These are phyloP conservation scores for Henricia sp. DNA, from an alignment of 53 echinoderm and acorn worm species.

Conservation along the genomic window DNA sequence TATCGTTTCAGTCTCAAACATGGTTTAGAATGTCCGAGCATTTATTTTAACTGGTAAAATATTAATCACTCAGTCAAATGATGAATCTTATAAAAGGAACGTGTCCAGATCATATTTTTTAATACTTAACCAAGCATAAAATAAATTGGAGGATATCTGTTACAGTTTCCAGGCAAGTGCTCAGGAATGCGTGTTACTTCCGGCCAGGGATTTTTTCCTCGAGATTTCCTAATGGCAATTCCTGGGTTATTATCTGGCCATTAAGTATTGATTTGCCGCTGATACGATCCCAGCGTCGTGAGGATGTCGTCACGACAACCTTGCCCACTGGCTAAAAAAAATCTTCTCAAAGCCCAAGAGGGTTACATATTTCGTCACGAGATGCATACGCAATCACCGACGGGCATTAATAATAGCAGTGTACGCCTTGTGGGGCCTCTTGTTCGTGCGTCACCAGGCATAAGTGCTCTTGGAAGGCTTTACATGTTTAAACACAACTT, in stretches of 20 bases:
- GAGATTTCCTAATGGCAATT: slow-evolving; percentile 14
- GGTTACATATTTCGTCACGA: neutral
- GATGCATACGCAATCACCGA: neutral
- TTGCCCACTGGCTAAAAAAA: neutral
- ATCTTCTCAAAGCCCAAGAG: neutral
- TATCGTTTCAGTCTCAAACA: too few species aligned
- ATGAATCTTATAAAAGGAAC: too few species aligned
- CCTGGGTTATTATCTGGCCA: neutral
- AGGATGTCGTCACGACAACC: slow-evolving; percentile 10
- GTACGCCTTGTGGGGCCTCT: neutral
- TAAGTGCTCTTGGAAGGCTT: neutral
- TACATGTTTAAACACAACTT: neutral
- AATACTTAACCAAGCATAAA: neutral
- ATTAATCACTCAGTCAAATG: too few species aligned
- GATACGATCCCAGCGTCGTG: neutral
- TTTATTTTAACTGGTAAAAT: too few species aligned
- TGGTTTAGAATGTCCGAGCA: too few species aligned
- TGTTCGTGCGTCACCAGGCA: slow-evolving; percentile 4
- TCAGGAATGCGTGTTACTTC: neutral
- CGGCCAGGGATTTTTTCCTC: neutral
- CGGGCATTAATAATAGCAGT: neutral
- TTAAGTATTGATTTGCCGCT: neutral
- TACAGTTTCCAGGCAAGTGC: neutral
- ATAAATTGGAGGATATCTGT: neutral
- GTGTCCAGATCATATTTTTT: too few species aligned